Evolutionary conservation across 2,888 invertebrate species (phyloP), one percentile per base, ranked within the genome.

Genomic region (Drosophila paranaensis): DNA sequence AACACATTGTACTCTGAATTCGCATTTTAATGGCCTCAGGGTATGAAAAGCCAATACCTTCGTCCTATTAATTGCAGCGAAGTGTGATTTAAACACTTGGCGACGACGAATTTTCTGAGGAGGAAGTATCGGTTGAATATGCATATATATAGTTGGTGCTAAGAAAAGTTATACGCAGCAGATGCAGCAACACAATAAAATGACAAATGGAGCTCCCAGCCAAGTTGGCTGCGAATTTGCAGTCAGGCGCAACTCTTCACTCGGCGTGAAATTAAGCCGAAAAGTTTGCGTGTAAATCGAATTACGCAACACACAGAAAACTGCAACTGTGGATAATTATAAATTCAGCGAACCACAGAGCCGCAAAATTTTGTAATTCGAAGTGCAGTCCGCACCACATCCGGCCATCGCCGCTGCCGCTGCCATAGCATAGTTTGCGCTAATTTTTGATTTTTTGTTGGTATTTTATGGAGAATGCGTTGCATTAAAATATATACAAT

Each of bases 281-380:
- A 57, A 68, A 58, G 35, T 53, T 68, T 61, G 70, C 70, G 57
- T 55, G 51, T 9, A 74, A 74, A 74, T 61, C 60, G 50, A 64
- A 60, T 71, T 65, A 70, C 45, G 53, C 48, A 51, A 48, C 46
- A 46, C 40, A 54, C 8, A 55, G 57, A 66, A 61, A 57, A 62
- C 62, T 63, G 50, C 48, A 57, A 58, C 53, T 60, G 56, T n/a
- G 16, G 58, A 81, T 81, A 77, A 82, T 82, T 77, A 66, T 64
- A 67, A 71, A 71, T 58, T 66, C 77, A 57, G 56, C 39, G 37
- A 65, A 55, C 74, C 81, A 61, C 74, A 75, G 60, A 56, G 57
- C 81, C 83, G 61, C 75, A 80, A 55, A 60, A 65, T 73, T 58
- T 66, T 71, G 67, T 81, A 76, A 74, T 83, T 78, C 71, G 55